These are phyloP conservation scores for Chaetops frenatus DNA, from an alignment of 2,113 vertebrate genomes.

Conservation along the genomic window DNA sequence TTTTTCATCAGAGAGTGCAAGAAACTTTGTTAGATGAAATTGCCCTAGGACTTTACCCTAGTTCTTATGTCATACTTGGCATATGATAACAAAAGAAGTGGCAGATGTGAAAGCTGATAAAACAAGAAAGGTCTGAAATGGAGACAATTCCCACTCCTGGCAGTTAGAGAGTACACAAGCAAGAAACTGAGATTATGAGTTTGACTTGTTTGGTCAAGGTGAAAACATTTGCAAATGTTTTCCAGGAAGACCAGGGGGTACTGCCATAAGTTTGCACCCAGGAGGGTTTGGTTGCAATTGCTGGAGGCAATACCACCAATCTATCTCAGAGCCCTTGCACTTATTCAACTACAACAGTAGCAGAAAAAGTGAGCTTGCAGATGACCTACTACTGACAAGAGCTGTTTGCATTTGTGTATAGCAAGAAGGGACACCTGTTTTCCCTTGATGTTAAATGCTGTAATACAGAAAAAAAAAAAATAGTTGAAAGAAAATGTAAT, in stretches of 20 bases:
- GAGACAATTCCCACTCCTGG: neutral
- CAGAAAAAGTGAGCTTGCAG: neutral
- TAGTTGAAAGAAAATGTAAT: neutral
- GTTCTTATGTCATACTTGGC: neutral
- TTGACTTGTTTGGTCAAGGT: conserved; percentile 37
- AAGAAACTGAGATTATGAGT: neutral
- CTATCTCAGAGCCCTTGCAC: neutral
- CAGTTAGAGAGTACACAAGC: neutral
- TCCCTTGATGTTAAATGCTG: neutral
- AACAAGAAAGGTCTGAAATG: neutral
- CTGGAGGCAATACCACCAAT: neutral
- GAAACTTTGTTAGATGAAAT: neutral
- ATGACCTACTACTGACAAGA: conserved; percentile 11
- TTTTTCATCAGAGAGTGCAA: neutral
- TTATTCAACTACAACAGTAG: neutral
- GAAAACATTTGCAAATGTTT: conserved; percentile 36
- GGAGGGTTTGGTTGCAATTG: neutral
- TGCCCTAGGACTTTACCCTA: neutral
- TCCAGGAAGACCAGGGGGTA: neutral
- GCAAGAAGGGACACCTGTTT: neutral
- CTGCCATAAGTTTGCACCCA: neutral
- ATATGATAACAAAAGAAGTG: neutral
- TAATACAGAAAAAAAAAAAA: neutral
- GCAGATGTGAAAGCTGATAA: neutral
- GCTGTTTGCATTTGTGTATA: neutral